Conservation (phyloP, 2,113 vertebrate genomes). For the Coptodon rendalli region DNA sequence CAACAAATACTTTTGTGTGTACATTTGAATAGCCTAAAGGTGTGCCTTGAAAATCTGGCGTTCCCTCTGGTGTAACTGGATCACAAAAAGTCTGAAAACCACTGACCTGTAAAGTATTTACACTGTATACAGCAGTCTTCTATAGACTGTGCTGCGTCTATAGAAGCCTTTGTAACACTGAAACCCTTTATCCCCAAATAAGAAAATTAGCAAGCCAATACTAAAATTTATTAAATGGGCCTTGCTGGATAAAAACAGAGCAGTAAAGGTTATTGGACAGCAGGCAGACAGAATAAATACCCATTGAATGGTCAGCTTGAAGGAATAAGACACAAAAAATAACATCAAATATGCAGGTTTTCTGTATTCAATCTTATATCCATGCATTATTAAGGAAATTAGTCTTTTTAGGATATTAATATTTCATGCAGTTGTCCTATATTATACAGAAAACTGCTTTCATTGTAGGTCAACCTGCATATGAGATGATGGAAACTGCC, state of each 20-base stretch:
- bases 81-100: rapidly evolving
- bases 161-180: not conserved
- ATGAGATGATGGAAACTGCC: not conserved
- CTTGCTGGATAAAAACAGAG: not conserved
- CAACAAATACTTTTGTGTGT: rapidly evolving
- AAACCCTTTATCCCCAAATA: not conserved
- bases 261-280: not conserved
- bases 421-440: not conserved
- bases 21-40: not conserved
- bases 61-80: not conserved
- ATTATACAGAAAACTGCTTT: not conserved
- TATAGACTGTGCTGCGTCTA: not conserved
- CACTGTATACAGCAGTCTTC: not conserved
- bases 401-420: not conserved
- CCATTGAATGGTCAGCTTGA: rapidly evolving
- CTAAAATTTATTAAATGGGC: not conserved
- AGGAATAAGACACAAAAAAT: not conserved
- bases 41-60: not conserved
- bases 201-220: not conserved
- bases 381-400: not conserved
- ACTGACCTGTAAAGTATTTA: not conserved
- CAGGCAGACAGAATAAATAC: not conserved
- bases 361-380: not conserved
- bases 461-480: not conserved
- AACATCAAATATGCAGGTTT: not conserved